These are phyloP conservation scores for Aurelia aurita complex sp. Pacific DNA, from an alignment of 30 jellyfish, hydroid and myxozoan species.

Conservation along the genomic window DNA sequence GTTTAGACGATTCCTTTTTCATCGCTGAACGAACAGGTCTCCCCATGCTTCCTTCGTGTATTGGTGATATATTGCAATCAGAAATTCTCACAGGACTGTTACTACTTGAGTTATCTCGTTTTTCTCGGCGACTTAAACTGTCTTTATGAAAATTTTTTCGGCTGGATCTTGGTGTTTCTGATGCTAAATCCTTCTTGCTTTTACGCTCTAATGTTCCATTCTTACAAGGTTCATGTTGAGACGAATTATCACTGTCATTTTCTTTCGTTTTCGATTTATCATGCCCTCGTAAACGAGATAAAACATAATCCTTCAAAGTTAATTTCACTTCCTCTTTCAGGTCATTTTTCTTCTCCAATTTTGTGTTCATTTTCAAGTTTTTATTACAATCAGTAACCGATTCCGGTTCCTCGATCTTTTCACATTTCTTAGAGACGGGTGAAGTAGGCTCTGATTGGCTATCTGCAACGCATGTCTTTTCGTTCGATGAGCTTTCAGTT, in stretches of 20 bases:
- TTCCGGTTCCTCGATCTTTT: background rate
- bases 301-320: slow-evolving; percentile 57
- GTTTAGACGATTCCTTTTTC: slow-evolving; percentile 51
- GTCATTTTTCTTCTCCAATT: slow-evolving; percentile 35
- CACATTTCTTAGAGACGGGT: background rate
- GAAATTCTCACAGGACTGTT: slow-evolving; percentile 30
- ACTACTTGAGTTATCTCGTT: slow-evolving; percentile 24
- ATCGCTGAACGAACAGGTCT: slow-evolving; percentile 56
- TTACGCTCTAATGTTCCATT: slow-evolving; percentile 52
- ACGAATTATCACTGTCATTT: slow-evolving; percentile 30
- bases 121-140: slow-evolving; percentile 32
- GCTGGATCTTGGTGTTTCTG: slow-evolving; percentile 31
- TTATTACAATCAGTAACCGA: slow-evolving; percentile 35
- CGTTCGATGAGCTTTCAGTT: slow-evolving; percentile 25
- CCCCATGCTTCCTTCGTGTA: slow-evolving; percentile 13
- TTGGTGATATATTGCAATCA: slow-evolving; percentile 29
- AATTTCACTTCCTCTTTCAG: slow-evolving; percentile 43
- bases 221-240: slow-evolving; percentile 17
- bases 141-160: slow-evolving; percentile 30
- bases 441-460: slow-evolving; percentile 17
- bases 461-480: slow-evolving; percentile 5
- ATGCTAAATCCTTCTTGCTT: slow-evolving; percentile 17
- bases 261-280: slow-evolving; percentile 26
- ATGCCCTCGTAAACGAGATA: slow-evolving; percentile 67
- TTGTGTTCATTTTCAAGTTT: slow-evolving; percentile 12